Base-by-base conservation (phyloP, 1,140 invertebrate species). In the Drosophila parvula region DNA sequence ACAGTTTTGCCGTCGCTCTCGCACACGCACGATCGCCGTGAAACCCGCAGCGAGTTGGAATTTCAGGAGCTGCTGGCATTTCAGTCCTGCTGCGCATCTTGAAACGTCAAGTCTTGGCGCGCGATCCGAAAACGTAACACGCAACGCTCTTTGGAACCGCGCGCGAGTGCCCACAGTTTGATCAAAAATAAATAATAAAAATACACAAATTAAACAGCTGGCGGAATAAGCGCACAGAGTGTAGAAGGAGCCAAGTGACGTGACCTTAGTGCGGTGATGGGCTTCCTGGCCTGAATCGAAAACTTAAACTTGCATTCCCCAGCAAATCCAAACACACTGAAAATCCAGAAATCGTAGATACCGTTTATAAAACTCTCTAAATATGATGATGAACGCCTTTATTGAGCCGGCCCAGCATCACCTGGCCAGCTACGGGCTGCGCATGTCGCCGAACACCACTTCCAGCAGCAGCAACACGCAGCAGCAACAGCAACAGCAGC, bases 301-400 rank as follows among this genome's bases (percentile, higher is more conserved):
- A 38, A 58, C 45, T 45, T 55, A 60, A 75, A 47, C 64, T 48
- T 63, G 28, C 7, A 44, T 16, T 12, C 10, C 34, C 34, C 10
- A 61, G 12, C 9, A 16, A 43, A 22, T 3, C 36, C 68, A 79
- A 69, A 70, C 65, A 58, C 22, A 64, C 8, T 51, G 18, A 65
- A 48, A 67, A 16, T 38, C 45, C 22, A 18, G 41, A 53, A 22
- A 67, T 64, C 40, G 64, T 53, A 28, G 12, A 68, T 45, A 47
- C 16, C 28, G 34, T 27, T 43, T 38, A 34, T 27, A 36, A 38
- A 64, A 69, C 57, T 62, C 22, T 61, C 7, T 60, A 76, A 90
- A 62, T 32, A 91, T 91, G 90, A 91, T 91, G 90, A 95, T 97
- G 94, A 96, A 96, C 91, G 95, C 95, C 22, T 97, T 97, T 88